phyloP scores from a whole-genome alignment of 2,797 vertebrate genomes.

The Amphiprion clarkii region DNA sequence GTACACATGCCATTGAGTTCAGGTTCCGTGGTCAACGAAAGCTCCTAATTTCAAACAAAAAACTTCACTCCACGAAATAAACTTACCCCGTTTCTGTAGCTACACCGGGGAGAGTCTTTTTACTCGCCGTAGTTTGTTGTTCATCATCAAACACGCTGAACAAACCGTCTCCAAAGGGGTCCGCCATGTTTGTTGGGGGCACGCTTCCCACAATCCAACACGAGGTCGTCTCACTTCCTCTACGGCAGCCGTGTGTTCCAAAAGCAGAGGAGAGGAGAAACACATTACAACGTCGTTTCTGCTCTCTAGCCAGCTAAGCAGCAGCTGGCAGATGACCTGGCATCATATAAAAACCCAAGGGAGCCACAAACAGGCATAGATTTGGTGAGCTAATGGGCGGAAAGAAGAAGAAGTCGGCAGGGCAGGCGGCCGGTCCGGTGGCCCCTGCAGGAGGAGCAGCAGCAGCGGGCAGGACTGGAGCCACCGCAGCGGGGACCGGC shows the following conservation, averaged over 20 bases:
- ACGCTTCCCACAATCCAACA: conserved; percentile 74
- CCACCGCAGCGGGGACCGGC: conserved; percentile 55
- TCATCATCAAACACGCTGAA: conserved; percentile 97
- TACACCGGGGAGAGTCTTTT: conserved; percentile 58
- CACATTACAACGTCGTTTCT: background rate
- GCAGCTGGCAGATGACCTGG: conserved; percentile 13
- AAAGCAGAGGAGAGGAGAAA: background rate
- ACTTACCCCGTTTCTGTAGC: conserved; percentile 79
- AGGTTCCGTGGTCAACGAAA: background rate
- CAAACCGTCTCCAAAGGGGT: conserved; percentile 93
- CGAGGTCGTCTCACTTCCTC: conserved; percentile 57
- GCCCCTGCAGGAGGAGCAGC: conserved; percentile 28
- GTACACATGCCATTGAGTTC: conserved; percentile 18
- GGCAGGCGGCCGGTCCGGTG: conserved; percentile 27
- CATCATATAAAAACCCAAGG: background rate
- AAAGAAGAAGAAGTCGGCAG: conserved; percentile 85
- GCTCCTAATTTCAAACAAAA: background rate
- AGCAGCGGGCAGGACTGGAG: conserved; percentile 40
- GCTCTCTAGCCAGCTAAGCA: background rate
- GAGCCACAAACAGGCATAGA: background rate
- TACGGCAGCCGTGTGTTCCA: conserved; percentile 69
- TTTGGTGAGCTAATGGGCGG: conserved; percentile 78
- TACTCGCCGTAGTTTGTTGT: conserved; percentile 81
- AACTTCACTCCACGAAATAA: background rate
- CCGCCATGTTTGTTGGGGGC: conserved; percentile 88